Evolutionary conservation across 1,140 invertebrate species (phyloP), one percentile per base, ranked within the genome.

Genomic region (Holotrichia oblita): DNA sequence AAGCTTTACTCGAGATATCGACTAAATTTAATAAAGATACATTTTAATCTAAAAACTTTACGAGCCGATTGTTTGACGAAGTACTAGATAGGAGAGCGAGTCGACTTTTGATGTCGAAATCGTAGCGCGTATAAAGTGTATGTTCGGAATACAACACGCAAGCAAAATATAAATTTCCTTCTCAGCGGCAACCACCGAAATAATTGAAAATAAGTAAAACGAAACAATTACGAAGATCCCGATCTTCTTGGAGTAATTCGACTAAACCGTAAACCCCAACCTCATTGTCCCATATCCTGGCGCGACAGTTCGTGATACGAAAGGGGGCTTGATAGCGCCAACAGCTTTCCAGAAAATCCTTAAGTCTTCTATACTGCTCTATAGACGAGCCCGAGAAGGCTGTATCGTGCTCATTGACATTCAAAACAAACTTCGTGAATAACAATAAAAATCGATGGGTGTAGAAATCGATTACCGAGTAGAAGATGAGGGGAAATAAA

Each of bases 361-460:
- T 48, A 48, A 48, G 69, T 22, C 27, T 34, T 34, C 27, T 34
- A 34, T 34, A 34, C 27, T 34, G 27, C 4, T 34, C 27, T 34
- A 4, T 34, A 34, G 27, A 34, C 27, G 27, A 34, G 2, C 27
- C 76, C 61, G 48, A 24, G 40, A 41, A 72, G 10, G 12, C 77
- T 75, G 34, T 44, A 17, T 55, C 22, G 20, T 22, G 3, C 80
- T 81, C 80, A 81, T 83, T 82, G 81, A 79, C 77, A 82, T 83
- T 83, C 82, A 82, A 81, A 79, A 80, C 79, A 78, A 83, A 83
- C 78, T 83, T 83, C 77, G 40, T 40, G 78, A 79, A 83, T 83
- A 83, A 83, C 82, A 83, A 81, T 83, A 83, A 82, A 83, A 83
- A 81, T 83, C 81, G 77, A 83, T 80, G 79, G 80, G 73, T 81